A percentile compares a stretch with the other conserved stretches of the same genome.
Conservation (phyloP, 2,888 invertebrate species). For the Zonitis immaculata region DNA sequence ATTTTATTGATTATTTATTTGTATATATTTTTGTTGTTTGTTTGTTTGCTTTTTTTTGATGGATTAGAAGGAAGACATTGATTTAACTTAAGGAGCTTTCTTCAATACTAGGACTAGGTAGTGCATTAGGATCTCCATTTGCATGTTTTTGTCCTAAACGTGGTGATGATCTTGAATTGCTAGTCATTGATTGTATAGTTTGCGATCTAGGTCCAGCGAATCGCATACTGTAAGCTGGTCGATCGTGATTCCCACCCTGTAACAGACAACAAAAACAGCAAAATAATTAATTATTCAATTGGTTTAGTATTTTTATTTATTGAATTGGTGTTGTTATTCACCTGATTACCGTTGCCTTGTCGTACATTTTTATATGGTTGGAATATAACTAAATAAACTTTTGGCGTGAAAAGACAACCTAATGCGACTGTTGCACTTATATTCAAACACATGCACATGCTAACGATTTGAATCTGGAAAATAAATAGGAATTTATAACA, state of each 20-base stretch:
- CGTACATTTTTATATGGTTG: constrained; percentile 77
- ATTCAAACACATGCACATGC: constrained; percentile 72
- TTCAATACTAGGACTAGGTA: constrained; percentile 38
- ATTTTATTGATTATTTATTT: no score
- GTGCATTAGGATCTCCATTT: constrained; percentile 36
- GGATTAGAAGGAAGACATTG: constrained; percentile 10
- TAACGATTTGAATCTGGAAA: constrained; percentile 68
- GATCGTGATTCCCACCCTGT: constrained; percentile 34
- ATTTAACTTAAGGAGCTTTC: constrained; percentile 41
- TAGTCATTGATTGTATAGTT: constrained; percentile 53
- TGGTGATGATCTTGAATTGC: constrained; percentile 41
- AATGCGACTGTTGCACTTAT: constrained; percentile 71
- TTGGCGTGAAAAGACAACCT: constrained; percentile 70
- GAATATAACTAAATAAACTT: constrained; percentile 71
- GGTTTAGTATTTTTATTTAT: background rate
- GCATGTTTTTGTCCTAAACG: constrained; percentile 35
- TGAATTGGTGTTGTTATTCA: constrained; percentile 19
- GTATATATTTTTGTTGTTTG: no score
- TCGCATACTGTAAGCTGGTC: constrained; percentile 50
- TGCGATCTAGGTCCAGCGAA: constrained; percentile 50
- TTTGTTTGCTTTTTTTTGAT: background rate
- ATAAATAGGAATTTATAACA: no score
- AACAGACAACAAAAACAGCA: no score
- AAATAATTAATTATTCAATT: no score
- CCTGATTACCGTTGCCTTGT: constrained; percentile 50